phyloP scores from a whole-genome alignment of 2,888 invertebrate species.

The Sipha maydis region DNA sequence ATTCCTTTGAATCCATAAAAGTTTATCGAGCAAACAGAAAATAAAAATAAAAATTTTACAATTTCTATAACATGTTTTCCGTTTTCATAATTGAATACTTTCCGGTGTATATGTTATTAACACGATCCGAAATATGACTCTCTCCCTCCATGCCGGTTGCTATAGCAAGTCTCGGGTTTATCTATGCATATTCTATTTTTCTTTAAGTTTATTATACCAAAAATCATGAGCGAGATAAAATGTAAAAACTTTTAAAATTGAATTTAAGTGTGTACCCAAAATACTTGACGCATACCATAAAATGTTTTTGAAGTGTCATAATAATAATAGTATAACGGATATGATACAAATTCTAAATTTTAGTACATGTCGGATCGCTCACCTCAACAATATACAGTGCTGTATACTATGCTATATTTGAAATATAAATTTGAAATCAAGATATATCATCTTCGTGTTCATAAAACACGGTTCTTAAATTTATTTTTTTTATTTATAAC shows the following conservation, averaged over 20 bases:
- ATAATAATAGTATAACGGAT: constrained; percentile 15
- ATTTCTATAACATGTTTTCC: constrained; percentile 16
- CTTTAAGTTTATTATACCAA: neutral
- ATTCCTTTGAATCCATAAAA: constrained; percentile 20
- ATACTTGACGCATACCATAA: neutral
- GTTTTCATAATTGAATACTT: constrained; percentile 8
- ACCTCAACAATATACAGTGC: neutral
- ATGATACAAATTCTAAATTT: neutral
- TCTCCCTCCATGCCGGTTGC: neutral
- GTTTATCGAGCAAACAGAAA: neutral
- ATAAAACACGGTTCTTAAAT: neutral
- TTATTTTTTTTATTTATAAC: too few species aligned
- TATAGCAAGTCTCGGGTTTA: neutral
- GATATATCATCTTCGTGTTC: neutral
- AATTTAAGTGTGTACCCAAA: neutral
- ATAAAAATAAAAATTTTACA: constrained; percentile 25
- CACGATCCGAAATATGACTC: constrained; percentile 4
- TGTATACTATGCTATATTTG: neutral
- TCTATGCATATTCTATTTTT: neutral
- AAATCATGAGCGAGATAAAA: neutral
- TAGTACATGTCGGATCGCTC: neutral
- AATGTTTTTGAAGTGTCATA: constrained; percentile 17
- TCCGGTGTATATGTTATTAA: constrained; percentile 6
- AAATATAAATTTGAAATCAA: neutral
- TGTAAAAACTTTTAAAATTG: constrained; percentile 15